Conservation (phyloP, 2,113 vertebrate genomes). For the Bothrops jararaca region DNA sequence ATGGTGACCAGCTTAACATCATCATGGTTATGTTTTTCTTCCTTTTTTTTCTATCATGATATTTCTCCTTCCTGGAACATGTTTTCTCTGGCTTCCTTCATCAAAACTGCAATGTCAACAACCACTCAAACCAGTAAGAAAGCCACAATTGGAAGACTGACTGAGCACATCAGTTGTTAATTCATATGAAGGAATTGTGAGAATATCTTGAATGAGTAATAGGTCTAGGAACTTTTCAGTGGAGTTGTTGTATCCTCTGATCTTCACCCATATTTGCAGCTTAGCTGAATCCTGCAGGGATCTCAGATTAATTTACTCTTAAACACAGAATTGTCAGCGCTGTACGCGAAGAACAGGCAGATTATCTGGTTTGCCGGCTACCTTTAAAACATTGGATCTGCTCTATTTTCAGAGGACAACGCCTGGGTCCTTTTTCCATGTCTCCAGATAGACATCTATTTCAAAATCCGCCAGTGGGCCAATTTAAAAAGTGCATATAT, state of each 20-base stretch:
- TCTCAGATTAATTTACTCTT: slow-evolving; percentile 61
- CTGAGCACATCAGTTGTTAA: not conserved
- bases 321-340: slow-evolving; percentile 56
- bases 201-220: not conserved
- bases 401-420: not conserved
- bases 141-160: not conserved
- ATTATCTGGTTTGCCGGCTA: slow-evolving; percentile 42
- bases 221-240: not conserved
- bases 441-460: not conserved
- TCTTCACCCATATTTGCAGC: not conserved
- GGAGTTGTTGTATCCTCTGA: not conserved
- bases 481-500: not conserved
- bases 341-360: slow-evolving; percentile 15
- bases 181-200: not conserved
- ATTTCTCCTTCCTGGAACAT: not conserved
- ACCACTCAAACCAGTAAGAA: not conserved
- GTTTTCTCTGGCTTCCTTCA: not conserved
- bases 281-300: slow-evolving; percentile 44
- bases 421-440: not conserved
- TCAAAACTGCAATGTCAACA: not conserved
- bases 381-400: slow-evolving; percentile 5
- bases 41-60: not conserved
- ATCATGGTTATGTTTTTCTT: not conserved
- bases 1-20: not conserved
- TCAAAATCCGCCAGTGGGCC: not conserved